Evolutionary conservation across 2,797 vertebrate species (phyloP), one percentile per base, ranked within the genome.

Genomic region (Otus scops): DNA sequence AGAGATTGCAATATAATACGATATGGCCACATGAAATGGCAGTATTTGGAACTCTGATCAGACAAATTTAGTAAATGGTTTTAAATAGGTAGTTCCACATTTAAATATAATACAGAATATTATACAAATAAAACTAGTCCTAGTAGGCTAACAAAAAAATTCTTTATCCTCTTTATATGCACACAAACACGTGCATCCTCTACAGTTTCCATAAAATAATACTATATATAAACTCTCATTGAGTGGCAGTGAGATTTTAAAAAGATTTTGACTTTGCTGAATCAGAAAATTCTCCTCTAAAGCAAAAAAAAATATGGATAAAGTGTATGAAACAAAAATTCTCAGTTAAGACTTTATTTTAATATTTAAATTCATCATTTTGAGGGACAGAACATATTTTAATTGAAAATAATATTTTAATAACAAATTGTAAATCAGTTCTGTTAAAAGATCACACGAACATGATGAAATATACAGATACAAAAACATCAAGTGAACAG

Each of bases 31-130:
- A 51, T 59, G 48, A 93, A 96, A 88, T 54, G 59, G 27, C 85
- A 79, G 15, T 50, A 32, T 69, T 88, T 89, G 83, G 83, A 96
- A 86, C 39, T 69, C 9, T 19, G 74, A 82, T 87, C 80, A 85
- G 73, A 75, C 76, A 88, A 84, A 93, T 76, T 45, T 75, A 92
- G 73, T n/a, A 84, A 86, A 75, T 47, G 45, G 27, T 84, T 94
- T 94, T 79, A 93, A 97, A 95, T 95, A 93, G 59, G 63, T 86
- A 71, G 32, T 86, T 91, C 38, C 48, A 92, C 11, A 82, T 90
- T 92, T 96, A 93, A 94, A 92, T 90, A 85, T 69, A 95, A 92
- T 86, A 82, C 34, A 86, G 51, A 81, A 51, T 59, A 43, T 39
- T n/a, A 68, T 59, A 51, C 7, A 75, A 32, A 75, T 57, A 65